Percentiles rank a stretch among this genome's conserved stretches.
Conservation (phyloP, 2,888 invertebrate species). For the Trichopria drosophilae region DNA sequence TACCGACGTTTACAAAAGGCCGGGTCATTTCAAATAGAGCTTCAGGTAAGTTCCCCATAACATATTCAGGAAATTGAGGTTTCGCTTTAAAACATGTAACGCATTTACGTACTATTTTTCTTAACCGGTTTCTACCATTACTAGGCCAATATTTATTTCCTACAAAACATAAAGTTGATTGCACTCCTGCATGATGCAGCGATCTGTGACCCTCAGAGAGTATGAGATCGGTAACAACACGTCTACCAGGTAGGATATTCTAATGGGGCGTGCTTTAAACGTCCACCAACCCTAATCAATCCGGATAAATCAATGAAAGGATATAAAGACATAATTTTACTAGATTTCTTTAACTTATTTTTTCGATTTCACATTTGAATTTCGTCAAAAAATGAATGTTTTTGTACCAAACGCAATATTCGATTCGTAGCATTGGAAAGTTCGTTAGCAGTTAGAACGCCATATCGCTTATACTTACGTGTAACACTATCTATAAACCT, state of each 20-base stretch:
- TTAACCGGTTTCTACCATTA: slow-evolving; percentile 1
- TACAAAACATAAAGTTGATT: neutral
- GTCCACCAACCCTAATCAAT: slow-evolving; percentile 2
- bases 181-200: slow-evolving; percentile 10
- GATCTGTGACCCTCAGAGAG: slow-evolving; percentile 6
- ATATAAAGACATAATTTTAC: neutral
- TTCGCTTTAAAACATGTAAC: slow-evolving; percentile 8
- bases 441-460: too few relatives aligned
- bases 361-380: too few relatives aligned
- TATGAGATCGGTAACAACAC: slow-evolving; percentile 11
- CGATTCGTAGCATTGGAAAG: too few relatives aligned
- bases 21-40: slow-evolving; percentile 3
- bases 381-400: too few relatives aligned
- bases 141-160: slow-evolving; percentile 15
- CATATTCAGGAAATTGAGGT: neutral
- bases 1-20: slow-evolving; percentile 14
- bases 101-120: slow-evolving; percentile 8
- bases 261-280: slow-evolving; percentile 2
- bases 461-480: too few relatives aligned
- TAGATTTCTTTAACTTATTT: too few relatives aligned
- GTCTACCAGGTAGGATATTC: slow-evolving; percentile 6
- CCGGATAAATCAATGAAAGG: neutral
- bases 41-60: slow-evolving; percentile 21
- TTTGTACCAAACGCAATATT: too few relatives aligned
- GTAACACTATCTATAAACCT: too few relatives aligned